Base-by-base conservation (phyloP, 1,140 invertebrate species). In the Tetragnatha versicolor region DNA sequence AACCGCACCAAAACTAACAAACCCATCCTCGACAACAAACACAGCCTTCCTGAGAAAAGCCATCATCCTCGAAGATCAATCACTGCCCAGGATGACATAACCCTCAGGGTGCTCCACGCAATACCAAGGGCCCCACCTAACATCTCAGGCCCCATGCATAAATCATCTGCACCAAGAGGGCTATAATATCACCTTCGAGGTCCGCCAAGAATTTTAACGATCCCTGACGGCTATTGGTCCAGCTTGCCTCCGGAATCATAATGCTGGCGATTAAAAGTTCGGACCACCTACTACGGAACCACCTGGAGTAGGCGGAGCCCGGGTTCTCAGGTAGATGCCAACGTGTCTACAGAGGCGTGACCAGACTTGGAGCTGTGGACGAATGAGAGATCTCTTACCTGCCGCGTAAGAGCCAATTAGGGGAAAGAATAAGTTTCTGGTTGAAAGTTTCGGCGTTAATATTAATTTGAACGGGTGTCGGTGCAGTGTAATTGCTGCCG, bases 341-440 rank as follows among this genome's bases (percentile, higher is more conserved):
- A 75, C 72, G 35, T 75, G 72, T 75, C 72, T 75, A 33, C 72
- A 49, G 31, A 75, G 72, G 72, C 72, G 72, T 75, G 55, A 75
- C 72, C 39, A 22, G 31, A 75, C 42, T 14, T 63, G 17, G 27
- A 35, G 22, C 37, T 10, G 20, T 63, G 17, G 58, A 75, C 72
- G 72, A 75, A 75, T 75, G 37, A 63, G 72, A 35, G 72, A 33
- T n/a, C 39, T 45, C 45, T 35, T 61, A 49, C 58, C 42, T 63
- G 72, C n/a, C 22, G 22, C 33, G 14, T 22, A 75, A 33, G 25
- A 37, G 9, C 72, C 72, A 75, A 75, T 75, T 75, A 75, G 72
- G 45, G 49, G 22, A 33, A 33, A 31, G 65, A 51, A 27, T 17
- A 49, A 33, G 27, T 68, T 33, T 31, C n/a, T 25, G 68, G 49